Conservation (phyloP, 2,113 vertebrate genomes). For the Carassius auratus region DNA sequence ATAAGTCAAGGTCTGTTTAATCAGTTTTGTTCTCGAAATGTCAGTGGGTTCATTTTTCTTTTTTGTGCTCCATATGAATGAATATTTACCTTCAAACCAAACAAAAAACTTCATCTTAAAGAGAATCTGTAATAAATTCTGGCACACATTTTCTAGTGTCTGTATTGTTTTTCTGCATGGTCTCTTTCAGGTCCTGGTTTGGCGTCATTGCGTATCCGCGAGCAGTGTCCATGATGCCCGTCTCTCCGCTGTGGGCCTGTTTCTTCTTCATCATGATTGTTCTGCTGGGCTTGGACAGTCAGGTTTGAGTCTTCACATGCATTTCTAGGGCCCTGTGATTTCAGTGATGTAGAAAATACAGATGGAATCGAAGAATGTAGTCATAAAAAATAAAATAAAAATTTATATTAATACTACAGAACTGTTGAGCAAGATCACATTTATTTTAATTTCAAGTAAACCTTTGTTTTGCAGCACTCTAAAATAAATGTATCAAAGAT, state of each 20-base stretch:
- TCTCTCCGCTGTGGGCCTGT: slow-evolving; percentile 92
- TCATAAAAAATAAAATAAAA: too few species aligned
- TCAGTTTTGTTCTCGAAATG: neutral
- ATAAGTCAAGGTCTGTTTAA: neutral
- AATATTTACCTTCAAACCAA: neutral
- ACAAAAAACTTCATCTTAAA: neutral
- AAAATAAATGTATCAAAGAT: too few species aligned
- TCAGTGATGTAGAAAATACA: too few species aligned
- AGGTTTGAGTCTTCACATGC: slow-evolving; percentile 73
- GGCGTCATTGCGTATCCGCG: slow-evolving; percentile 95
- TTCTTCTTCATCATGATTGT: slow-evolving; percentile 97
- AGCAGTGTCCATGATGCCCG: slow-evolving; percentile 95
- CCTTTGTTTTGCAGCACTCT: too few species aligned
- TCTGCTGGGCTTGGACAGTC: slow-evolving; percentile 93
- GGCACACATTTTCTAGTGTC: neutral
- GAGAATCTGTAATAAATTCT: neutral
- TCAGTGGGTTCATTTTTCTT: too few species aligned
- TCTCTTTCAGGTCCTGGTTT: slow-evolving; percentile 85
- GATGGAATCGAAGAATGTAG: too few species aligned
- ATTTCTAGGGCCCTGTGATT: too few species aligned
- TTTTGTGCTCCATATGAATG: neutral
- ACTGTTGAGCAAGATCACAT: too few species aligned
- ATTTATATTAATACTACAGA: too few species aligned
- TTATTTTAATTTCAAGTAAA: too few species aligned
- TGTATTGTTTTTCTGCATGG: neutral